Percentiles rank a stretch among this genome's conserved stretches.
phyloP scores from a whole-genome alignment of 2,888 invertebrate genomes.

The Oscheius myriophilus region DNA sequence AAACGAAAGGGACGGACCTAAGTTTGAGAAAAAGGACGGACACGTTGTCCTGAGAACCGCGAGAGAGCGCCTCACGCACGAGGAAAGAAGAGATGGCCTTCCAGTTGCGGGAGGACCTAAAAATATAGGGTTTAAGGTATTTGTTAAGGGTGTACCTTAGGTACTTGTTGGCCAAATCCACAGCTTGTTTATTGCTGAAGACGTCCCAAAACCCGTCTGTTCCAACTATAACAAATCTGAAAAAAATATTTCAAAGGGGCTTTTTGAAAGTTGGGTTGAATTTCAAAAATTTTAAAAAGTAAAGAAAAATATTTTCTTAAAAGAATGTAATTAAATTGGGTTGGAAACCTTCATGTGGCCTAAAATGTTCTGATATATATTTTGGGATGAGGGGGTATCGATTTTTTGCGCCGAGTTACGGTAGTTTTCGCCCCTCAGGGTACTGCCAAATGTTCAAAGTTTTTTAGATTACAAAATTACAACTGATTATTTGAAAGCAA shows the following conservation, averaged over 20 bases:
- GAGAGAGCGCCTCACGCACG: slow-evolving; percentile 87
- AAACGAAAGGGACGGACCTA: slow-evolving; percentile 23
- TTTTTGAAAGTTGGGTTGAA: too few relatives aligned
- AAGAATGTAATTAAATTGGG: too few relatives aligned
- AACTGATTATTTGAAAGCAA: too few relatives aligned
- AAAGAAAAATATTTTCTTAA: too few relatives aligned
- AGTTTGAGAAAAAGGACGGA: slow-evolving; percentile 90
- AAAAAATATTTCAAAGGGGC: too few relatives aligned
- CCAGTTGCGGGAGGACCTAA: slow-evolving; percentile 27
- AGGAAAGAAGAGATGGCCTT: slow-evolving; percentile 80
- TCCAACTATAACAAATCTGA: slow-evolving; percentile 86
- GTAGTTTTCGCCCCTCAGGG: too few relatives aligned
- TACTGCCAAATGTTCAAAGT: too few relatives aligned
- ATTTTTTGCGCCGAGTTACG: neutral
- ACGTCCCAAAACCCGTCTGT: slow-evolving; percentile 97
- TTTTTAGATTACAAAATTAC: too few relatives aligned
- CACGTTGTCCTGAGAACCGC: slow-evolving; percentile 93
- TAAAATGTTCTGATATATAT: too few relatives aligned
- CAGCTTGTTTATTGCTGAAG: slow-evolving; percentile 90
- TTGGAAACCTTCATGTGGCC: too few relatives aligned
- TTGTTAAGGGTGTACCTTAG: slow-evolving; percentile 26
- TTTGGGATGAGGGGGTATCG: too few relatives aligned
- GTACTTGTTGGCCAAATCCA: slow-evolving; percentile 43
- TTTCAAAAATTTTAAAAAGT: too few relatives aligned
- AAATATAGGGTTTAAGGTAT: neutral